phyloP scores from a whole-genome alignment of 1,140 invertebrate genomes.

The Sipha flava region DNA sequence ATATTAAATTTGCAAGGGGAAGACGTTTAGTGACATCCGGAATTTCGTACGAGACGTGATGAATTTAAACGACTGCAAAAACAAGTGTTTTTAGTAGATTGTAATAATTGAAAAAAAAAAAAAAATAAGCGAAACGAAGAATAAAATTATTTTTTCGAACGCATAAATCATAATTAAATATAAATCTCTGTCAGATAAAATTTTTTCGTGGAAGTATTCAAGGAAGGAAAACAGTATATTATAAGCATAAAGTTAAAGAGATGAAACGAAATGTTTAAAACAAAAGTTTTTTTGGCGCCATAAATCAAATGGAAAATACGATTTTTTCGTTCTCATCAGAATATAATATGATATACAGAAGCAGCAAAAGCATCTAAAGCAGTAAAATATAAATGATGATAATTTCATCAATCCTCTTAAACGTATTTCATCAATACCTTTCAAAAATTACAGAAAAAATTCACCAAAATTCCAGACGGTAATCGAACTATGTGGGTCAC shows the following conservation, averaged over 20 bases:
- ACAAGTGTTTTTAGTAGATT: background rate
- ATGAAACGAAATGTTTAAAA: slow-evolving; percentile 17
- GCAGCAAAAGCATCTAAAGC: background rate
- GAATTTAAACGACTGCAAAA: background rate
- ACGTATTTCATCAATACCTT: no score
- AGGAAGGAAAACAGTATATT: background rate
- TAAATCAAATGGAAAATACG: slow-evolving; percentile 5
- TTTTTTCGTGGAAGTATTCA: background rate
- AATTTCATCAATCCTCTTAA: slow-evolving; percentile 3
- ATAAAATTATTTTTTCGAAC: background rate
- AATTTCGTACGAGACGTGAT: background rate
- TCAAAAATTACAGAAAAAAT: no score
- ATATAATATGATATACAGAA: background rate
- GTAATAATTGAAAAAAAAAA: background rate
- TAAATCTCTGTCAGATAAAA: slow-evolving; percentile 5
- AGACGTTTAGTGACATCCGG: background rate
- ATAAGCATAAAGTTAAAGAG: slow-evolving; percentile 2
- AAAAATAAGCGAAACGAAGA: background rate
- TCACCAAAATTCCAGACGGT: no score
- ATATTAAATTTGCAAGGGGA: background rate
- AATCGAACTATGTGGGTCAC: no score
- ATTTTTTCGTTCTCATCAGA: background rate
- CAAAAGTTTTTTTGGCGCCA: background rate
- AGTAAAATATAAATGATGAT: background rate
- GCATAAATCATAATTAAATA: slow-evolving; percentile 22